These are phyloP conservation scores for Anarsia innoxiella DNA, from an alignment of 2,888 invertebrate species.

Conservation along the genomic window DNA sequence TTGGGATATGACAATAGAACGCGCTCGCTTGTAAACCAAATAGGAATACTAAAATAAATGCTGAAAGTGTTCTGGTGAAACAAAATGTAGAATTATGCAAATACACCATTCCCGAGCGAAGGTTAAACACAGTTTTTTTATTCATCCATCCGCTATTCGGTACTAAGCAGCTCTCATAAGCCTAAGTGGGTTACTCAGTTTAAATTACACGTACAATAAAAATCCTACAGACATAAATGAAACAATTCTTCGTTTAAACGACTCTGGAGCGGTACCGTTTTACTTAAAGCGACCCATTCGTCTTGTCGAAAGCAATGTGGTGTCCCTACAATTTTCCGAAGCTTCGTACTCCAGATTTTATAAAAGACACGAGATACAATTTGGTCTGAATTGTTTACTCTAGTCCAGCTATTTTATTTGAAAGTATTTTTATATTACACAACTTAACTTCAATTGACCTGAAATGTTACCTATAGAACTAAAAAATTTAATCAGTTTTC, in stretches of 20 bases:
- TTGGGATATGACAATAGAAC: no score
- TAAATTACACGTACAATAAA: conserved; percentile 28
- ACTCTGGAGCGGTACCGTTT: neutral
- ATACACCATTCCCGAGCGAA: neutral
- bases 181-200: conserved; percentile 25
- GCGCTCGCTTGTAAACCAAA: no score
- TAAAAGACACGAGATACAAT: neutral
- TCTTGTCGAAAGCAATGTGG: neutral
- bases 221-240: conserved; percentile 24
- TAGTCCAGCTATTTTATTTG: no score
- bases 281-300: neutral
- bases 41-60: no score
- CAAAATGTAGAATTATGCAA: no score
- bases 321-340: no score
- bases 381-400: neutral
- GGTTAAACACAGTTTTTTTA: neutral
- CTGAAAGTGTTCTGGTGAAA: no score
- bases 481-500: no score
- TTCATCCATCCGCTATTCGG: conserved; percentile 11
- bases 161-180: conserved; percentile 17
- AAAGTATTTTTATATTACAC: no score
- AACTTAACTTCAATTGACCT: no score
- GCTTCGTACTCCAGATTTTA: neutral
- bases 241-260: conserved; percentile 24
- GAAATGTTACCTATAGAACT: no score